A percentile compares a stretch with the other conserved stretches of the same genome.
These are phyloP conservation scores for Brachionus calyciflorus DNA, from an alignment of 1,140 invertebrate genomes.

Conservation along the genomic window DNA sequence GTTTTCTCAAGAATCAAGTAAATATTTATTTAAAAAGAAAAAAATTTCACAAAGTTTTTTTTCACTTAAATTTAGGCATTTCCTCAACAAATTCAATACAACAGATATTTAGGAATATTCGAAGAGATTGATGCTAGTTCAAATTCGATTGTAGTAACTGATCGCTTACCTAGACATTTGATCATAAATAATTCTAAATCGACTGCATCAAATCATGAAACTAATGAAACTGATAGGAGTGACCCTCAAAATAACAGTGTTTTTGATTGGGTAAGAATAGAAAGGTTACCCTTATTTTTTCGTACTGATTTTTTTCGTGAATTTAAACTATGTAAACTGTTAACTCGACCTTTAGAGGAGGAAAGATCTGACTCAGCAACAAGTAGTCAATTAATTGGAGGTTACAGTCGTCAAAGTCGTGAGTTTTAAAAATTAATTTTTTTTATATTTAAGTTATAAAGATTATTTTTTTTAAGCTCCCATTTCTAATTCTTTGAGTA, in stretches of 20 bases:
- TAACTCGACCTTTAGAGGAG: constrained; percentile 57
- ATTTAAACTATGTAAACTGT: constrained; percentile 58
- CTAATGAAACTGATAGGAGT: not conserved
- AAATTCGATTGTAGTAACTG: constrained; percentile 21
- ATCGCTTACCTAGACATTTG: not conserved
- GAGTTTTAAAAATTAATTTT: not conserved
- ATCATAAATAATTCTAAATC: not conserved
- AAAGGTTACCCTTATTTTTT: constrained; percentile 58
- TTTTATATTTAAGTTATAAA: not conserved
- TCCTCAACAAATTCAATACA: constrained; percentile 45
- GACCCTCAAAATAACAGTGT: constrained; percentile 53
- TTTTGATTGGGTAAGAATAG: constrained; percentile 57
- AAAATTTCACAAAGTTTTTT: not conserved
- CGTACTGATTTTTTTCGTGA: constrained; percentile 58
- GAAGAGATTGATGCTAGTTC: constrained; percentile 21
- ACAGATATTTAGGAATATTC: constrained; percentile 25
- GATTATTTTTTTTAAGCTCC: constrained; percentile 22
- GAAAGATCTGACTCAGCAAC: constrained; percentile 51
- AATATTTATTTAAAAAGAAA: constrained; percentile 46
- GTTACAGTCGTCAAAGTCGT: constrained; percentile 57
- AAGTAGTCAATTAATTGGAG: constrained; percentile 55
- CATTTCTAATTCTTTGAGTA: constrained; percentile 19
- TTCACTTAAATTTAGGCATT: constrained; percentile 30
- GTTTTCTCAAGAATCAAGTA: constrained; percentile 58
- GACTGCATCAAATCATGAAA: not conserved